Evolutionary conservation across 2,797 vertebrate genomes (phyloP).

Genomic region (Limosa lapponica): DNA sequence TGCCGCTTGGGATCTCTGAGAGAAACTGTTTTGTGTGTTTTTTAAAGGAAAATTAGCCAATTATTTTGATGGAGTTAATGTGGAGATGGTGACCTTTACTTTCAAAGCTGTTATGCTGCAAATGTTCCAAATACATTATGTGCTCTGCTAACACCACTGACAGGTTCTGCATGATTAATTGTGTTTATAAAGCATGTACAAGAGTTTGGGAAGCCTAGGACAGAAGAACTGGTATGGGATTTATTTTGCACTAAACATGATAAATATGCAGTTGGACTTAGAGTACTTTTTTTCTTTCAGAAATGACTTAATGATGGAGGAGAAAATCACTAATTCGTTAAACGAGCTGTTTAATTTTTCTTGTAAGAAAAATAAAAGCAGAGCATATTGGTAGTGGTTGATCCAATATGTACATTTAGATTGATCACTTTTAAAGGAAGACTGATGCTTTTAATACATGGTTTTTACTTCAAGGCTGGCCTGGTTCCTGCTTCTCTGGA

Average conservation of each 20-base stretch:
- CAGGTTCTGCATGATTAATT: conserved; percentile 58
- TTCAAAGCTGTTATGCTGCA: conserved; percentile 54
- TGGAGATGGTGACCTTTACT: conserved; percentile 67
- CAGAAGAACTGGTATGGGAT: conserved; percentile 53
- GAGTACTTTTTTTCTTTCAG: conserved; percentile 31
- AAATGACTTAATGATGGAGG: conserved; percentile 47
- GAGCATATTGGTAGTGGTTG: background rate
- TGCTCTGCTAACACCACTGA: conserved; percentile 39
- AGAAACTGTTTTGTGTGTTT: conserved; percentile 65
- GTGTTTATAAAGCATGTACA: conserved; percentile 58
- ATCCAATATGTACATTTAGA: background rate
- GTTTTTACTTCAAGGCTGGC: conserved; percentile 7
- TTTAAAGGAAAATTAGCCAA: conserved; percentile 67
- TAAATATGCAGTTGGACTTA: conserved; percentile 43
- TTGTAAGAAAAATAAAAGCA: conserved; percentile 46
- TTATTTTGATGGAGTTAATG: conserved; percentile 71
- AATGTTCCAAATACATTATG: conserved; percentile 64
- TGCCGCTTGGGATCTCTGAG: background rate
- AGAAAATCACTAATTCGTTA: conserved; percentile 68
- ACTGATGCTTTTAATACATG: conserved; percentile 30
- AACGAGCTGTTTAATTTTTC: conserved; percentile 42
- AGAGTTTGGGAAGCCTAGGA: conserved; percentile 52
- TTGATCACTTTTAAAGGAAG: conserved; percentile 29
- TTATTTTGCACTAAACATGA: conserved; percentile 54
- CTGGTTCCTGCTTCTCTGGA: conserved; percentile 8